Evolutionary conservation across 2,113 vertebrate genomes (phyloP), one percentile per base, ranked within the genome.

Genomic region (Albula goreensis): DNA sequence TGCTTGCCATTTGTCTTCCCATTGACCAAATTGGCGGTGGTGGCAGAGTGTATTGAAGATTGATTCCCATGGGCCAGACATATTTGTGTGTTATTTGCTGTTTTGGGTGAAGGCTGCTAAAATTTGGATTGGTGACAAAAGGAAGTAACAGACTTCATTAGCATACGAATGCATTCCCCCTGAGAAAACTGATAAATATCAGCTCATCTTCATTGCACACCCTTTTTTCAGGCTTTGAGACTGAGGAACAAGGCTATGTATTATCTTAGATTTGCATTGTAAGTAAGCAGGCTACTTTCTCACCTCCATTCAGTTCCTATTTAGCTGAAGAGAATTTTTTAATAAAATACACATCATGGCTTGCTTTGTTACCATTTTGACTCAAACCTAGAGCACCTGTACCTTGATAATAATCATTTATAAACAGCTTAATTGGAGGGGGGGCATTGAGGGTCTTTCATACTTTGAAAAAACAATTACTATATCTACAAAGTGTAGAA

Each of bases 131-230:
- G 70, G 41, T 78, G 41, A 78, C 74, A 81, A 25, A 56, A 63
- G n/a, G 49, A 22, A 60, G 50, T 22, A 49, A 7, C 7, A n/a
- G 48, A n/a, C 41, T 60, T 84, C 15, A 84, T 88, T 86, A 84
- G 85, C 82, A 81, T 84, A 49, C 50, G 52, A 83, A 84, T 81
- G 77, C 7, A 49, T 86, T 86, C 51, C 25, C 53, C 70, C 74
- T 53, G 50, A 51, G 70, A 10, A 77, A 12, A 8, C 17, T 83
- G 31, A 86, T 41, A 13, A 15, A 81, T 48, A 13, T 74, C 48
- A 25, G 49, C 57, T 8, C 17, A 53, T 49, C 78, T 60, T 60
- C 74, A 88, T 81, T 78, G 50, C 52, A 66, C 56, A 80, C 48
- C 31, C 31, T 41, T 41, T 41, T 41, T n/a, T 52, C 25, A 17